phyloP scores from a whole-genome alignment of 2,888 invertebrate genomes.

The Ichneumoninae sp. region DNA sequence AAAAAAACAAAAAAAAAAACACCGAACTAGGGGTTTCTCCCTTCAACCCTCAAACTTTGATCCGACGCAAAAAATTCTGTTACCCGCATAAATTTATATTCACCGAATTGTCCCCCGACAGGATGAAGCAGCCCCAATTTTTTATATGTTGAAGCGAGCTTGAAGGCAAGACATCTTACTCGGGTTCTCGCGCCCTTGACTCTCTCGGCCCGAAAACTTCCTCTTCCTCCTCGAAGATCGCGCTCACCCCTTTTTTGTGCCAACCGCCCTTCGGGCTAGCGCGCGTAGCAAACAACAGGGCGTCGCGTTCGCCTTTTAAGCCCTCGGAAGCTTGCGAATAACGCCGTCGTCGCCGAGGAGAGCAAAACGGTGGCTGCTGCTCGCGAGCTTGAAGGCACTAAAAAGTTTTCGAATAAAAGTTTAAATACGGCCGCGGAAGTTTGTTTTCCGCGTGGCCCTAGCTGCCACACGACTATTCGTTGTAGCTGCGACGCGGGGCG shows the following conservation, averaged over 20 bases:
- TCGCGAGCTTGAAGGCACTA: constrained; percentile 71
- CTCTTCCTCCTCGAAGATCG: neutral
- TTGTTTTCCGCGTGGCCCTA: constrained; percentile 74
- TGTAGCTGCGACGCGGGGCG: neutral
- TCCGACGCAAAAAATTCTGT: neutral
- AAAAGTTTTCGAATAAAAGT: constrained; percentile 84
- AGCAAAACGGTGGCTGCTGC: constrained; percentile 43
- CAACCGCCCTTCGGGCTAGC: neutral
- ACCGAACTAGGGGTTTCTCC: neutral
- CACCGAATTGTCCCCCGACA: neutral
- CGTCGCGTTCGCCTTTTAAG: constrained; percentile 45
- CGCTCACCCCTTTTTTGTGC: constrained; percentile 5
- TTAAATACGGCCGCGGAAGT: constrained; percentile 82
- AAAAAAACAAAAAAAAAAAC: neutral
- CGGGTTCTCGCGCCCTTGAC: neutral
- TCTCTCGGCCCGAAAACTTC: neutral
- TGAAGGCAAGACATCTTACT: neutral
- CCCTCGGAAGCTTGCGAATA: constrained; percentile 22
- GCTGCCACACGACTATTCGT: constrained; percentile 57
- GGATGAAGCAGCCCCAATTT: neutral
- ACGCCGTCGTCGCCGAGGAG: constrained; percentile 10
- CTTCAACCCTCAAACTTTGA: neutral
- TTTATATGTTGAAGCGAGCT: neutral
- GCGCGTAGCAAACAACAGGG: constrained; percentile 56
- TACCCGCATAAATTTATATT: constrained; percentile 1